A percentile compares a stretch with the other conserved stretches of the same genome.
Evolutionary conservation across 2,113 vertebrate species (phyloP).

Genomic region (Salvelinus alpinus): DNA sequence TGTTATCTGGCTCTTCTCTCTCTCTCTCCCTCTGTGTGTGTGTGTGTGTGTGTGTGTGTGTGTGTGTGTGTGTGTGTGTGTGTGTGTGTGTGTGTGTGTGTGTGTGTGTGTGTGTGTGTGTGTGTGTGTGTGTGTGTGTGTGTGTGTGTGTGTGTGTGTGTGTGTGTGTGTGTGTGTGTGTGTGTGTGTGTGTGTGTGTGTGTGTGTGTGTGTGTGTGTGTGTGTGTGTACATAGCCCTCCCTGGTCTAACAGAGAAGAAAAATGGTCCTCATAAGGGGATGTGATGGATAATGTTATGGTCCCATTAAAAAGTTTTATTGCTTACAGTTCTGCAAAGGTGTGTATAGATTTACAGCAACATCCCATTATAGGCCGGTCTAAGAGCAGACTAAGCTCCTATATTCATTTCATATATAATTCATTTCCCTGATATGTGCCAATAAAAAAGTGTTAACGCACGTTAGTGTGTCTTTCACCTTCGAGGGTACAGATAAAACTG

Average conservation of each 20-base stretch:
- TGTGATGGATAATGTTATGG: constrained; percentile 26
- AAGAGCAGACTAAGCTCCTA: neutral
- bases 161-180: no score
- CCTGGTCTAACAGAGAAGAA: constrained; percentile 16
- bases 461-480: no score
- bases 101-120: no score
- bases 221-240: neutral
- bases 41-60: no score
- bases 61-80: no score
- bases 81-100: no score
- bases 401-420: constrained; percentile 14
- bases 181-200: no score
- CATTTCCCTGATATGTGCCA: constrained; percentile 14
- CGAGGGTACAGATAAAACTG: no score
- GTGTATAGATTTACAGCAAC: constrained; percentile 27
- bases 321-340: neutral
- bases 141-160: no score
- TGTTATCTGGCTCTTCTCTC: neutral
- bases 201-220: no score
- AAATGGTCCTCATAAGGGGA: constrained; percentile 21
- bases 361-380: constrained; percentile 6
- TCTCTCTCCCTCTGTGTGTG: neutral
- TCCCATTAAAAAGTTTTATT: constrained; percentile 32
- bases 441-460: neutral
- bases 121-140: no score